Base-by-base conservation (phyloP, 1,140 invertebrate species). In the Pseudomyrmex pallidus region DNA sequence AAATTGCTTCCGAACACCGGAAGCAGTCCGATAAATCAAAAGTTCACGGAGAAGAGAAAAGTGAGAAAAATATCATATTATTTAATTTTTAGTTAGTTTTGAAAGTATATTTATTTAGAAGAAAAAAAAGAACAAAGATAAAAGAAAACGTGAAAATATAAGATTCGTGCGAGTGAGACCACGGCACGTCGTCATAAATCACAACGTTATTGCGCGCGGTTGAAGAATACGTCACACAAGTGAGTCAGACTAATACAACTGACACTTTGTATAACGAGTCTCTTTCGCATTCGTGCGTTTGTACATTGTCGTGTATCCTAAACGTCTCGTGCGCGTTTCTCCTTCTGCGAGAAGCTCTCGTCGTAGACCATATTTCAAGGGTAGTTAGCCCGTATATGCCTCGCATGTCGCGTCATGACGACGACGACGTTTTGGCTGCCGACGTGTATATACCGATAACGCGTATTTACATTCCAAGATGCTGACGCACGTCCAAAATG, bases 381-480 rank as follows among this genome's bases (percentile, higher is more conserved):
- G 20, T 67, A 63, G 76, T 66, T 84, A 84, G 5, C 20, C 17
- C 52, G 17, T 0, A 7, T 35, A 5, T 35, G 35, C 7, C 7
- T 77, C 44, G 68, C 17, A 66, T 63, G 82, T 68, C 25, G 15
- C 2, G n/a, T 17, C 64, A 10, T 25, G 59, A 52, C 57, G 48
- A 61, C 57, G 48, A 61, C 35, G 44, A 25, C 48, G 10, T 83
- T 52, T 62, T n/a, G 52, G 25, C 25, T 67, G 48, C 54, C 12
- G 15, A 57, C 22, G 48, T 74, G 17, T 57, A 50, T 35, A 35
- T 7, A 35, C 35, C 68, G 74, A 83, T 87, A 86, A 87, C 64
- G 46, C 70, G 8, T 84, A 86, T 86, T 84, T 86, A 57, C 85
- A 78, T 87, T 84, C 48, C 62, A 9, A 25, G 50, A n/a, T 15